Evolutionary conservation across 2,888 invertebrate species (phyloP), one percentile per base, ranked within the genome.

Genomic region (Tenthredo scrophulariae): DNA sequence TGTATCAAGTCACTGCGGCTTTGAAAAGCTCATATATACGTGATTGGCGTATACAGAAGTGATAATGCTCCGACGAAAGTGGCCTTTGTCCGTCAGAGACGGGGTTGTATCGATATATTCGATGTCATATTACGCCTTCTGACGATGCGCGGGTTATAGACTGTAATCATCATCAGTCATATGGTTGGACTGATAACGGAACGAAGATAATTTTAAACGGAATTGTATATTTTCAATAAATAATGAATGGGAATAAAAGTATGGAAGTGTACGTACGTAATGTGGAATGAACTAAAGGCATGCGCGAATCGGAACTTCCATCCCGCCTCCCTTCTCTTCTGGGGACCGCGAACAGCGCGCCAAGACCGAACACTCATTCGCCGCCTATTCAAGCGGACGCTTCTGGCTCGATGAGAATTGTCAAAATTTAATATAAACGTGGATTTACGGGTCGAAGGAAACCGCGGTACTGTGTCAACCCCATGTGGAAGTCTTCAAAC

Each of bases 361-460:
- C 54, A 70, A 65, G 65, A 50, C 50, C 70, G 67, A 67, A 83
- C 83, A 83, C 83, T 83, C 70, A 83, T 83, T 83, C 83, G 65
- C 83, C 67, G 83, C 29, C 83, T 83, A 83, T 83, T 83, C 83
- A 83, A 83, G 67, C 83, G 83, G 70, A 83, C 83, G 83, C 83
- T 83, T 83, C 83, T 83, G 65, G 83, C 46, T 33, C 67, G 83
- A 83, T 70, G 83, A 83, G 65, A 29, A 83, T n/a, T 67, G 40
- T 83, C 43, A 43, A 83, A 83, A 83, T 80, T 80, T 1, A 18
- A 77, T 54, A 74, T 43, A 22, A 43, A 43, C 74, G 74, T 40
- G 22, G 18, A 7, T 43, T 40, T 43, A 26, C 40, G 43, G 74
- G n/a, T n/a, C 26, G 3, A 22, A 43, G 7, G 26, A 33, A 50